A percentile compares a stretch with the other conserved stretches of the same genome.
Evolutionary conservation across 2,797 vertebrate species (phyloP).

Genomic region (Leontopithecus rosalia): DNA sequence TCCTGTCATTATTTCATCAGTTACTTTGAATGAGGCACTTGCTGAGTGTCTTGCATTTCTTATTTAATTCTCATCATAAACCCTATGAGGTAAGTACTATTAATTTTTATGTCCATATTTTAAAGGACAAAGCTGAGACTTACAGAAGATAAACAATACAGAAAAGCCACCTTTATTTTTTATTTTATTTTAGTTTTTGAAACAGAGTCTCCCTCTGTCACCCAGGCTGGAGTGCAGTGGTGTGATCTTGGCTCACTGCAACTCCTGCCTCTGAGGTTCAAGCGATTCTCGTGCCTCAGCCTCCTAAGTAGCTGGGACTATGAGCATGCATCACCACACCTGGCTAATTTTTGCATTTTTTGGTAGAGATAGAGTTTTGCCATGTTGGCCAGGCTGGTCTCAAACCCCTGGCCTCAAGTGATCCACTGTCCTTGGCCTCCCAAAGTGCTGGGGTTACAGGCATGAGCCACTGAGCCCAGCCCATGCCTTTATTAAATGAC

Average conservation of each 20-base stretch:
- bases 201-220: not conserved
- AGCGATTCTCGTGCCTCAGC: not conserved
- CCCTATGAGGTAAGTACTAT: not conserved
- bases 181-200: not conserved
- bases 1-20: not conserved
- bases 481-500: not conserved
- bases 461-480: not conserved
- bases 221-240: not conserved
- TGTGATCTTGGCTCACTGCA: not conserved
- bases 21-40: not conserved
- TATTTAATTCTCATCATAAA: not conserved
- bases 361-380: not conserved
- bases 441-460: not conserved
- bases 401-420: not conserved
- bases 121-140: not conserved
- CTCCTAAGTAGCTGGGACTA: not conserved
- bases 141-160: not conserved
- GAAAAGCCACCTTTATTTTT: not conserved
- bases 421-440: not conserved
- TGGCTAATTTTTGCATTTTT: not conserved
- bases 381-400: not conserved
- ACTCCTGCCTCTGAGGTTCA: not conserved
- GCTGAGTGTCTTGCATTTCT: not conserved
- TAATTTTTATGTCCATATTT: not conserved
- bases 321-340: not conserved